Base-by-base conservation (phyloP, 2,888 invertebrate species). In the Petrolisthes cinctipes region DNA sequence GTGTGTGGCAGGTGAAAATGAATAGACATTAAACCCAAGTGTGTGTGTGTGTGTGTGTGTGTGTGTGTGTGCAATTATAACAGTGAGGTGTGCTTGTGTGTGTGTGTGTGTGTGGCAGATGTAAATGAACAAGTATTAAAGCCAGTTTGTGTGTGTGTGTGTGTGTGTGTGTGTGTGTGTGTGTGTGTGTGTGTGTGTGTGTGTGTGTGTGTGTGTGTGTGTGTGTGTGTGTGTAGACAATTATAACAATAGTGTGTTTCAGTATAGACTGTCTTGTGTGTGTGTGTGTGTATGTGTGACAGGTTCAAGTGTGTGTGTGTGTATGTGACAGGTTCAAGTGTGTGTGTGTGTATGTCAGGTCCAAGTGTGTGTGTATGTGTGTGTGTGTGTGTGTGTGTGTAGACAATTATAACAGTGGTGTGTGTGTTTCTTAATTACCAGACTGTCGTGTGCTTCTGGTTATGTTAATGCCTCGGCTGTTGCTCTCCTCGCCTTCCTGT, bases 391-490 rank as follows among this genome's bases (percentile, higher is more conserved):
- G 66, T 66, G 66, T 66, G 66, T 66, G 66, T 66, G 14, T 14
- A 66, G 11, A 66, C 66, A 14, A 66, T 2, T 17, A 37, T 37
- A 37, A 37, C 37, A n/a, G 37, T 23, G 71, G 23, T 23, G 37
- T 11, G 37, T 73, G 9, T 73, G n/a, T 23, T 17, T 3, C 37
- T 5, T 5, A 73, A 23, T n/a, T 9, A 4, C 37, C 37, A 37
- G 37, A 37, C 37, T 37, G 37, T 87, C 90, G 17, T 90, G 90
- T 57, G 82, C 89, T 5, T 89, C 90, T 4, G 88, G 89, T n/a
- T 90, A 90, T 71, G 89, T 90, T 37, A 90, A 90, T 79, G 87
- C 90, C 20, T 90, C 90, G 11, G 90, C 90, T n/a, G 90, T 90
- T 17, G 89, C 90, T n/a, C 89, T 90, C 5, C 85, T 90, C 14